Evolutionary conservation across 2,113 vertebrate species (phyloP).

Genomic region (Crotalus tigris): DNA sequence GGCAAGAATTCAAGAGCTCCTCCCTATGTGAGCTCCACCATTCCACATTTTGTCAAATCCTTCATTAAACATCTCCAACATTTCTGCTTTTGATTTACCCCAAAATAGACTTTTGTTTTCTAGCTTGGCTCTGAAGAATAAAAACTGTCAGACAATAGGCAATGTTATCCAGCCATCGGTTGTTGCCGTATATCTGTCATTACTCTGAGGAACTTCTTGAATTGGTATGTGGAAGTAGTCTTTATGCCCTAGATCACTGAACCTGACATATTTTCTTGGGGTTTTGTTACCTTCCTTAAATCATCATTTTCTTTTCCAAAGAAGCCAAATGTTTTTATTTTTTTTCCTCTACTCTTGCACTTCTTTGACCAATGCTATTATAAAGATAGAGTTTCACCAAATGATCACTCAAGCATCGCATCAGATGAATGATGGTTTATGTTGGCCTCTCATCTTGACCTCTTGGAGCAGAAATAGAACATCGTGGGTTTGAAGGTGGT

Average conservation of each 20-base stretch:
- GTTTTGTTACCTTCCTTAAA: constrained; percentile 46
- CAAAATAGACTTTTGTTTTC: constrained; percentile 56
- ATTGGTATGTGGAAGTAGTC: constrained; percentile 43
- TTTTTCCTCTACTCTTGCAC: background rate
- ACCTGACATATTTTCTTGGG: constrained; percentile 37
- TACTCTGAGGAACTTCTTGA: constrained; percentile 16
- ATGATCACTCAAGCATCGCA: background rate
- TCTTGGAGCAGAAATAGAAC: background rate
- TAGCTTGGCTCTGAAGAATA: constrained; percentile 45
- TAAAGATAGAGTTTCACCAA: background rate
- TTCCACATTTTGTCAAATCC: constrained; percentile 43
- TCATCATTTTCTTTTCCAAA: constrained; percentile 38
- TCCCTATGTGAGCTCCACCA: background rate
- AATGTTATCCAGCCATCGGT: constrained; percentile 27
- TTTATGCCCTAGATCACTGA: background rate
- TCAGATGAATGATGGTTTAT: constrained; percentile 21
- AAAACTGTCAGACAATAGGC: constrained; percentile 43
- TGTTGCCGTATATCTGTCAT: background rate
- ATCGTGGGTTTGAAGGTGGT: background rate
- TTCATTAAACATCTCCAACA: constrained; percentile 48
- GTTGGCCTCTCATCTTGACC: background rate
- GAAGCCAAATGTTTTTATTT: constrained; percentile 37
- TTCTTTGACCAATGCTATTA: background rate
- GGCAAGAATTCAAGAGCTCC: constrained; percentile 34
- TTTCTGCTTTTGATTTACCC: constrained; percentile 59